Evolutionary conservation across 2,113 vertebrate genomes (phyloP).

Genomic region (Seriola dumerili): DNA sequence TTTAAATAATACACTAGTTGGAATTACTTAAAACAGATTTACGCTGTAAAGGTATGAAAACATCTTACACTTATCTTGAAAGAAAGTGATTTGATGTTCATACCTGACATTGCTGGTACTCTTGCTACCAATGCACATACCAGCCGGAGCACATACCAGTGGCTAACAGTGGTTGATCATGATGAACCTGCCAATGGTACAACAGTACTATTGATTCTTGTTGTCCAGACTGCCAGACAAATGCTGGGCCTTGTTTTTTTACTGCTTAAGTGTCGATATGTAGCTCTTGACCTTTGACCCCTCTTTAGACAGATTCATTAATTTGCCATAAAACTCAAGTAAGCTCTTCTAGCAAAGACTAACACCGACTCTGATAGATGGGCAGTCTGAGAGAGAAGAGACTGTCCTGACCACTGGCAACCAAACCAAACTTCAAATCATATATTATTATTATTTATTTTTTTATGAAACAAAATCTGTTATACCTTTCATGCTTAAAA

Average conservation of each 20-base stretch:
- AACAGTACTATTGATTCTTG: slow-evolving; percentile 49
- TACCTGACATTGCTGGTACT: neutral
- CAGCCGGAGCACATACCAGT: neutral
- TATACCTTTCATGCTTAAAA: neutral
- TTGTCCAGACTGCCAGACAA: slow-evolving; percentile 10
- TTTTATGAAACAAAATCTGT: neutral
- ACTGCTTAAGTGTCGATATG: slow-evolving; percentile 48
- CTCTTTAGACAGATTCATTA: slow-evolving; percentile 46
- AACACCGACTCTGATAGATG: slow-evolving; percentile 21
- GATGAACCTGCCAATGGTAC: slow-evolving; percentile 1
- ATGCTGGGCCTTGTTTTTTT: neutral
- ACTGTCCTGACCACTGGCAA: neutral
- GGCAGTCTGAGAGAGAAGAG: slow-evolving; percentile 13
- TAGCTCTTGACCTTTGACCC: slow-evolving; percentile 53
- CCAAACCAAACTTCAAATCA: neutral
- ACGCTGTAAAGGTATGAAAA: neutral
- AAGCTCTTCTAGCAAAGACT: slow-evolving; percentile 29
- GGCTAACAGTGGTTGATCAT: neutral
- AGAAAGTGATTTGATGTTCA: neutral
- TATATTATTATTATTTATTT: no score
- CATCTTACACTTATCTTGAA: neutral
- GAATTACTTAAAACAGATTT: slow-evolving; percentile 4
- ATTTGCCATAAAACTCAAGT: slow-evolving; percentile 42
- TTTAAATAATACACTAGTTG: neutral
- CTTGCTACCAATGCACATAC: neutral